Conservation (phyloP, 2,797 vertebrate genomes). For the Lutjanus campechanus region DNA sequence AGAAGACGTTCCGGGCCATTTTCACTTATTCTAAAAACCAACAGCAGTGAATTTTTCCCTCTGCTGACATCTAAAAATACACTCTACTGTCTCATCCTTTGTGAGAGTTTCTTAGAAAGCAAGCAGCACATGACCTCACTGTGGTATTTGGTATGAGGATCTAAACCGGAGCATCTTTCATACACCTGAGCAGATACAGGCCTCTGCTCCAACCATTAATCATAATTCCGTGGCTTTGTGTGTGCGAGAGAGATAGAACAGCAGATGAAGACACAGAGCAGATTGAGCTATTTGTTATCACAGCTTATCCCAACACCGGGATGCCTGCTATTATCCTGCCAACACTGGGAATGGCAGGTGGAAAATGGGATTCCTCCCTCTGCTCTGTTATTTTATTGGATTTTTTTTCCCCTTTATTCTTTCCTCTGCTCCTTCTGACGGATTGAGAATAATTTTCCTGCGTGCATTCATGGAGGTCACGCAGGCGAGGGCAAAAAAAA, state of each 20-base stretch:
- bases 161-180: conserved; percentile 29
- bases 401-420: conserved; percentile 33
- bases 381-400: conserved; percentile 63
- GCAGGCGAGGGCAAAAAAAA: conserved; percentile 30
- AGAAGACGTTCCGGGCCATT: conserved; percentile 38
- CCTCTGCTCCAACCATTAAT: conserved; percentile 60
- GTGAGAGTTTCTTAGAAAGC: conserved; percentile 24
- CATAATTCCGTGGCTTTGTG: conserved; percentile 62
- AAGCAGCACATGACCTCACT: conserved; percentile 31
- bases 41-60: conserved; percentile 33
- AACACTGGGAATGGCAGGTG: conserved; percentile 71
- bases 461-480: conserved; percentile 55
- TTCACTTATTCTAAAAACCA: conserved; percentile 51
- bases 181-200: conserved; percentile 33
- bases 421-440: conserved; percentile 42
- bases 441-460: conserved; percentile 55
- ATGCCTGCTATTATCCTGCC: conserved; percentile 75
- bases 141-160: conserved; percentile 6
- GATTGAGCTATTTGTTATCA: conserved; percentile 82
- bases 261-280: conserved; percentile 73
- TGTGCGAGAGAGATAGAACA: conserved; percentile 56
- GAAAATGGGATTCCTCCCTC: conserved; percentile 78
- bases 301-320: conserved; percentile 75
- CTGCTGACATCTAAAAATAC: conserved; percentile 35
- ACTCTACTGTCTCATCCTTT: conserved; percentile 11